Evolutionary conservation across 2,797 vertebrate species (phyloP), one percentile per base, ranked within the genome.

Genomic region (Sebastes miniatus): DNA sequence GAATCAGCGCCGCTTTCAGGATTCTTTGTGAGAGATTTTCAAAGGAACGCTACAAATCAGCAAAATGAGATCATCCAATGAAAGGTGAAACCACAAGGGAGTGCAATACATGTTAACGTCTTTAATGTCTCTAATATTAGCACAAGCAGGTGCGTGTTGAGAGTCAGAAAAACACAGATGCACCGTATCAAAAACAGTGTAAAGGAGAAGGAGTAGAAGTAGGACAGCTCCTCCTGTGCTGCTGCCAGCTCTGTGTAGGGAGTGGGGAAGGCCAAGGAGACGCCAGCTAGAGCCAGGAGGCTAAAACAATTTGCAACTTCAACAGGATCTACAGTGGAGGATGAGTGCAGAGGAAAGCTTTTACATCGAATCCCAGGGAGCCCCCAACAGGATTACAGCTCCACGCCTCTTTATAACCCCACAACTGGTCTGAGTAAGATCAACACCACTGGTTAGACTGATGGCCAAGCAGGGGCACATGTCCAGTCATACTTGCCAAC

Each of bases 251-350:
- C 67, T 56, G 69, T 72, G 83, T 52, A 86, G 62, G 74, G 75
- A 84, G 82, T 16, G 71, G 57, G 34, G 36, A 76, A 66, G 81
- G 77, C 80, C 76, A 31, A 61, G 36, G 83, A 72, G 74, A 86
- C n/a, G 6, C 7, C 2, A 43, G 70, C 77, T 86, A n/a, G 31
- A 88, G 83, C 69, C 84, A 73, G 78, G 77, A 77, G 83, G 82
- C 80, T 81, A 79, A 87, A 92, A 93, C 79, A 82, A 90, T 90
- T 88, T 87, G 87, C 74, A 86, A 83, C 87, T 86, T 85, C 83
- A 83, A 90, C 89, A 76, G 72, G 81, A 91, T 91, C 87, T 83
- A 80, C 62, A 69, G 87, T 36, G 61, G 62, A 68, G 79, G 76
- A 85, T 77, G 80, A 91, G 79, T 39, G 69, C 72, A 31, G 84